phyloP scores from a whole-genome alignment of 2,888 invertebrate species.

The Mimas tiliae region DNA sequence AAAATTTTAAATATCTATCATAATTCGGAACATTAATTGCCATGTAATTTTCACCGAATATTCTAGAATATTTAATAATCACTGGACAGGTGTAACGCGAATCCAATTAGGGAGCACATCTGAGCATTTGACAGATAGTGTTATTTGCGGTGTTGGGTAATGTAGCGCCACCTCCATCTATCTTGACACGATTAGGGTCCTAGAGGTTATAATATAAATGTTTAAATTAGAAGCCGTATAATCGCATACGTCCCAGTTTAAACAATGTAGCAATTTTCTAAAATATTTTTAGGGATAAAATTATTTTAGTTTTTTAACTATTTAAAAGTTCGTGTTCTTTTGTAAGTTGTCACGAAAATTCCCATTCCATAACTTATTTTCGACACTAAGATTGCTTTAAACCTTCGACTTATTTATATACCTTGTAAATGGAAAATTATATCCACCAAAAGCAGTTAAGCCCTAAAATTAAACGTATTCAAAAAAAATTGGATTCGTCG shows the following conservation, averaged over 20 bases:
- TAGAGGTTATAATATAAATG: not conserved
- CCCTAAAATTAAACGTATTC: too few species aligned
- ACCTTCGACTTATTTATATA: too few species aligned
- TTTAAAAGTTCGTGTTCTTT: too few species aligned
- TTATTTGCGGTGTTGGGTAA: conserved; percentile 39
- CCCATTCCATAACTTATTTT: too few species aligned
- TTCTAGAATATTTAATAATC: conserved; percentile 13
- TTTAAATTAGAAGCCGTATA: not conserved
- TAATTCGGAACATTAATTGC: not conserved
- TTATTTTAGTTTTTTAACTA: too few species aligned
- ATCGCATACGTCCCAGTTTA: not conserved
- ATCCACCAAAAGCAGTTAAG: too few species aligned
- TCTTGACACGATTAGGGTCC: not conserved
- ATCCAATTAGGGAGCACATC: conserved; percentile 45
- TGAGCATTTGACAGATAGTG: conserved; percentile 26
- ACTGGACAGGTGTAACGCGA: conserved; percentile 39
- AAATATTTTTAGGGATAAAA: not conserved
- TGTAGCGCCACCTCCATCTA: conserved; percentile 44
- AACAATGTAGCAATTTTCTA: not conserved
- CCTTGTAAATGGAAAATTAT: too few species aligned
- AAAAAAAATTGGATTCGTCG: too few species aligned
- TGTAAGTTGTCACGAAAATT: too few species aligned
- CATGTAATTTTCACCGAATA: not conserved
- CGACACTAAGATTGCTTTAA: too few species aligned
- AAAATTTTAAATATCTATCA: not conserved